Conservation (phyloP, 2,888 invertebrate genomes). For the Xanthia togata region DNA sequence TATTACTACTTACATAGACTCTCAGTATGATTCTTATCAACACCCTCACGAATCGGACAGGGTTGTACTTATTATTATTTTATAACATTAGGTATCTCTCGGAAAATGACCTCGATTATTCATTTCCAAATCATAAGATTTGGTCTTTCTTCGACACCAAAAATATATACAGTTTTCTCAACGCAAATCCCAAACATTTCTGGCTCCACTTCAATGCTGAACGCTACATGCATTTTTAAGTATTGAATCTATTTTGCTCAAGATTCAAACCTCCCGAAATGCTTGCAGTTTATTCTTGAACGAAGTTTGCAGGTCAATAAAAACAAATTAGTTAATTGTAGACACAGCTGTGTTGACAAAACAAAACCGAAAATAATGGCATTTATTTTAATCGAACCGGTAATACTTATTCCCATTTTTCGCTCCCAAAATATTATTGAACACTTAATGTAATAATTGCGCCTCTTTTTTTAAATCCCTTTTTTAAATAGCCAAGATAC, state of each 20-base stretch:
- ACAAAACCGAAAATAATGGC: not conserved
- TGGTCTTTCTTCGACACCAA: not conserved
- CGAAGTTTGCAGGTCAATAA: not conserved
- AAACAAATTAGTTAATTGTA: slow-evolving; percentile 3
- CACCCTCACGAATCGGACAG: too few relatives aligned
- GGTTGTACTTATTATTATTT: too few relatives aligned
- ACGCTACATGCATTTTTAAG: slow-evolving; percentile 47
- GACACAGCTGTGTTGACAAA: too few relatives aligned
- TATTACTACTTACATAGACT: too few relatives aligned
- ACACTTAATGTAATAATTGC: too few relatives aligned
- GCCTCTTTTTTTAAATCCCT: too few relatives aligned
- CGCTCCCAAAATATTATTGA: not conserved
- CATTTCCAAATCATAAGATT: not conserved
- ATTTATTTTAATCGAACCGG: not conserved
- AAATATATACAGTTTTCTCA: slow-evolving; percentile 13
- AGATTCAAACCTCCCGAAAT: not conserved
- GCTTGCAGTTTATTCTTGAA: not conserved
- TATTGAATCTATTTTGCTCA: slow-evolving; percentile 31
- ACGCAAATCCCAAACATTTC: slow-evolving; percentile 23
- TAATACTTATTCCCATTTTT: not conserved
- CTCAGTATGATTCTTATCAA: too few relatives aligned
- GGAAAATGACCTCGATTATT: not conserved
- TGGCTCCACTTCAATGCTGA: slow-evolving; percentile 22
- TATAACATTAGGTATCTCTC: not conserved
- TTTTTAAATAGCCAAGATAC: too few relatives aligned